phyloP scores from a whole-genome alignment of 2,797 vertebrate genomes.

The Cyclopterus lumpus region DNA sequence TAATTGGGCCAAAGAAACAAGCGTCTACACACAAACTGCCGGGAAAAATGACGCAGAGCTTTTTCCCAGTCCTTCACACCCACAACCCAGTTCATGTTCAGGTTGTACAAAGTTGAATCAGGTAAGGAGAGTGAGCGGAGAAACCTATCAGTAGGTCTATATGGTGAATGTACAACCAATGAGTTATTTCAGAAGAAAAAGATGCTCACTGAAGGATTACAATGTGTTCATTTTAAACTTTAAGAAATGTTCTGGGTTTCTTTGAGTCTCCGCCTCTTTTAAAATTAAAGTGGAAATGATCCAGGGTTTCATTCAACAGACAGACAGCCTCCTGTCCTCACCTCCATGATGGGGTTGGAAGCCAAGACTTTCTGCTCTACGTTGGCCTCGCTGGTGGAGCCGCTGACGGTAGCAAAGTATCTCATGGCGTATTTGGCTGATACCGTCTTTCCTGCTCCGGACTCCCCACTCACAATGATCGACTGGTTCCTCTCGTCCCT shows the following conservation, averaged over 20 bases:
- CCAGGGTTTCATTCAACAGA: neutral
- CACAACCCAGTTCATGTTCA: neutral
- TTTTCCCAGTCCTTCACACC: neutral
- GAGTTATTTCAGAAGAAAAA: neutral
- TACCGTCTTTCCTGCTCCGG: conserved; percentile 97
- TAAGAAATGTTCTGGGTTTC: neutral
- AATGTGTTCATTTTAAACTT: neutral
- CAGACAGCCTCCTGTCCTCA: conserved; percentile 73
- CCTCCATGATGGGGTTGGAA: conserved; percentile 99
- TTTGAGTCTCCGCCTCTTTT: neutral
- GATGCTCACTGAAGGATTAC: neutral
- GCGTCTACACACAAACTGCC: neutral
- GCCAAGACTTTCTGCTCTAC: conserved; percentile 97
- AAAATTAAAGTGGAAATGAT: neutral
- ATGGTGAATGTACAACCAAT: neutral
- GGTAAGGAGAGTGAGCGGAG: neutral
- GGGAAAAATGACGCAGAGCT: neutral
- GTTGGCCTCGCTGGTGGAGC: conserved; percentile 94
- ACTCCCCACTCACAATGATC: conserved; percentile 98
- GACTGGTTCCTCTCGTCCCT: conserved; percentile 99
- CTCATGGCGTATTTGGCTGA: conserved; percentile 99
- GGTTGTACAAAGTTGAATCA: neutral
- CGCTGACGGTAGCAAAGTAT: conserved; percentile 98
- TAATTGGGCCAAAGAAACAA: neutral
- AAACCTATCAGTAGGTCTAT: neutral